Evolutionary conservation across 2,888 invertebrate species (phyloP), one percentile per base, ranked within the genome.

Genomic region (Drosophila crucigera): DNA sequence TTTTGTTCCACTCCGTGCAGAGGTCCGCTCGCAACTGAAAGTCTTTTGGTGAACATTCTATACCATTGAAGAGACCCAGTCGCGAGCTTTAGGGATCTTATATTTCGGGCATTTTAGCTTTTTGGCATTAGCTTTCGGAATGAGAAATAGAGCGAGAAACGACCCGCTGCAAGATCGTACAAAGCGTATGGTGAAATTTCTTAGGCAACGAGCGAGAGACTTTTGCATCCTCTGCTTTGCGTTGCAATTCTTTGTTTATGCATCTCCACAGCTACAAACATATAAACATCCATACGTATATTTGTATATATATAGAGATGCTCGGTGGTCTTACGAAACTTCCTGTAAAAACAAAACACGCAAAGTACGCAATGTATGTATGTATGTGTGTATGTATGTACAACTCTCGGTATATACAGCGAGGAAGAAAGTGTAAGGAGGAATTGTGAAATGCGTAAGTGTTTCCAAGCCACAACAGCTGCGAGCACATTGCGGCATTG

Each of bases 21-120:
- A 92, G 93, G 93, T 93, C 93, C 93, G 93, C 94, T 94, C 94
- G 93, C 93, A 94, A 94, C 93, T 94, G 91, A 93, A 92, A 85
- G 82, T 85, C 87, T 91, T 92, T 90, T 78, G 83, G 83, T 81
- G 82, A 79, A 88, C 79, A 78, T 76, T 78, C 60, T 41, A 41
- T 79, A 62, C 61, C 62, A 69, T 70, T 62, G 67, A 75, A 86
- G 77, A 79, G 87, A 74, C 84, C 87, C 78, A 73, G 81, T 53
- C 55, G 66, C 43, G 68, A 86, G 84, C 87, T 87, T 89, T 87
- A 81, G 87, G 83, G 88, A 87, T 87, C 88, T 78, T 82, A 69
- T 80, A 74, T 80, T 80, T 87, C 72, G 74, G 68, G 63, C 67
- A 67, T 70, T 79, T 63, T 63, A 67, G 71, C 71, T 82, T 84